Base-by-base conservation (phyloP, 2,888 invertebrate genomes). In the Hydroisotoma schaefferi region DNA sequence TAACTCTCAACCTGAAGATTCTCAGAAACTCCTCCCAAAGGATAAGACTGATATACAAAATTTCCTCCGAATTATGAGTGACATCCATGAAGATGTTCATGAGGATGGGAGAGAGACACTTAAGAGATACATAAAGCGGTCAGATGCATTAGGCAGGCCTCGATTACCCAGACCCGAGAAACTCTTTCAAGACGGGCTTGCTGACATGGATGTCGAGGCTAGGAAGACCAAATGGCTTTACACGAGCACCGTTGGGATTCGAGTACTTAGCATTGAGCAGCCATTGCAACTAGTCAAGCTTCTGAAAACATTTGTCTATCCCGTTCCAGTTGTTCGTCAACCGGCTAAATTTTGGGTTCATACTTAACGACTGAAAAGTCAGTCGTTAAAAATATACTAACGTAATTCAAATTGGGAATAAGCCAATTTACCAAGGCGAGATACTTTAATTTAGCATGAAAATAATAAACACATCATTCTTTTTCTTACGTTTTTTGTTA, bases 221-320 rank as follows among this genome's bases (percentile, higher is more conserved):
- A 20, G 53, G 6, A 37, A 37, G 23, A 43, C 26, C 18, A 22
- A 20, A 2, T 53, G 53, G 53, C 23, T 53, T 23, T 38, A 40
- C 22, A 40, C 53, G 15, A 40, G 23, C 40, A 53, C 40, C 5
- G 38, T 53, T 27, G 53, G 20, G 27, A 23, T 53, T 18, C 3
- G 53, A 53, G 23, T 22, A 3, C 28, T 33, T 15, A 10, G 8
- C 33, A 10, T 15, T 33, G 8, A 8, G 15, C 8, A 10, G 8
- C 15, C 8, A 8, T 15, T 33, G 8, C 33, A 33, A 33, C 33
- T 10, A 10, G n/a, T n/a, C n/a, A n/a, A n/a, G n/a, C n/a, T n/a
- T n/a, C n/a, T n/a, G n/a, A n/a, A n/a, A n/a, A n/a, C n/a, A n/a
- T 33, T 33, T 8, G 33, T 33, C 15, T 15, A 8, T 33, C 33